Evolutionary conservation across 1,140 invertebrate species (phyloP).

Genomic region (Dryas iulia): DNA sequence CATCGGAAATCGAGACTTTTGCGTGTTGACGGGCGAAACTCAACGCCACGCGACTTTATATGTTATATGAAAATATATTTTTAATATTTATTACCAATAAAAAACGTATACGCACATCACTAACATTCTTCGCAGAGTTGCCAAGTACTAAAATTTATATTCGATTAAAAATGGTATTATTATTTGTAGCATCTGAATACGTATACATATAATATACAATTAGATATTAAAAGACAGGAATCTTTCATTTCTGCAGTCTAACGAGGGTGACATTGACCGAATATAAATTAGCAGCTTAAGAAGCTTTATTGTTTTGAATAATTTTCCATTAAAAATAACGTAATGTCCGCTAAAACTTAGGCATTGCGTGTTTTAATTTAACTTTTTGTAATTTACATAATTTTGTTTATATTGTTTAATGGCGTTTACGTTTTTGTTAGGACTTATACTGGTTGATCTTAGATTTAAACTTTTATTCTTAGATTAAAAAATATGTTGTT

Average conservation of each 20-base stretch:
- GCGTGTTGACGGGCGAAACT: no score
- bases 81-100: no score
- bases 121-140: conserved; percentile 25
- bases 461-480: background rate
- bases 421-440: background rate
- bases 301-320: conserved; percentile 5
- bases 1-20: no score
- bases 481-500: no score
- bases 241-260: background rate
- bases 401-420: background rate
- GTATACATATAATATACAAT: background rate
- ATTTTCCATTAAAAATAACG: background rate
- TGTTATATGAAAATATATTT: no score
- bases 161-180: conserved; percentile 35
- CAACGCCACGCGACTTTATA: no score
- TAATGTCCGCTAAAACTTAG: background rate
- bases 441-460: background rate
- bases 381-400: conserved; percentile 2
- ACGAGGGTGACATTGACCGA: background rate
- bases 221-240: background rate
- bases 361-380: background rate
- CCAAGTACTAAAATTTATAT: conserved; percentile 33
- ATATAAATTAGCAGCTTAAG: conserved; percentile 1
- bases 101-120: conserved; percentile 11
- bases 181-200: conserved; percentile 14